Evolutionary conservation across 1,140 invertebrate genomes (phyloP), one percentile per base, ranked within the genome.

Genomic region (Tetragonula clypearis): DNA sequence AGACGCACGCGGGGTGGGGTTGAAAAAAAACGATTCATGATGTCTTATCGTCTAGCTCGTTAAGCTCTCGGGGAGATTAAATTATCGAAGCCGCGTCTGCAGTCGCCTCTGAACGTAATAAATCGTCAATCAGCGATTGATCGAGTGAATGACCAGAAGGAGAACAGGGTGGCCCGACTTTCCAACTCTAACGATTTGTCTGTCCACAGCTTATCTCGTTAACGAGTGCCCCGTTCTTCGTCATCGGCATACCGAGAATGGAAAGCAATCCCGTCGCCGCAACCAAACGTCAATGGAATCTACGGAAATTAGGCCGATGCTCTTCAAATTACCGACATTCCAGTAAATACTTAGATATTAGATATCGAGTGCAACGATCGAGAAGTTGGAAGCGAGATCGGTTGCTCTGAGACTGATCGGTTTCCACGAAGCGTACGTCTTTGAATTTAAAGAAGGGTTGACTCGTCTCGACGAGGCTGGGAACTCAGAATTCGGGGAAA

Each of bases 51-150:
- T 30, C 30, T 41, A 56, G 71, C 86, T 87, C 76, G 88, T 89
- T 87, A 85, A 87, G 79, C 65, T 30, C 49, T 30, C 49, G 79
- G 56, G 30, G 79, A 90, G 88, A 90, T 90, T 90, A 90, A 90
- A 88, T 90, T 90, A 90, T 90, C 86, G 80, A 86, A 74, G 75
- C 56, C 53, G 73, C 69, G 77, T 78, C 73, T 74, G 53, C 78
- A 62, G 65, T 26, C 65, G 49, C 26, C 69, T 80, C 82, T 88
- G 65, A 78, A 86, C 82, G 82, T 90, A 90, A 90, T 90, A 90
- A 90, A 90, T 90, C 84, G 84, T 84, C 88, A 84, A 90, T 90
- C 86, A 78, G 68, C 80, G 86, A 72, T 84, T 89, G 88, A 90
- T 90, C 88, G 89, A 90, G 75, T 71, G 86, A 90, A 90, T 87